phyloP scores from a whole-genome alignment of 2,113 vertebrate genomes.

The Pituophis catenifer region DNA sequence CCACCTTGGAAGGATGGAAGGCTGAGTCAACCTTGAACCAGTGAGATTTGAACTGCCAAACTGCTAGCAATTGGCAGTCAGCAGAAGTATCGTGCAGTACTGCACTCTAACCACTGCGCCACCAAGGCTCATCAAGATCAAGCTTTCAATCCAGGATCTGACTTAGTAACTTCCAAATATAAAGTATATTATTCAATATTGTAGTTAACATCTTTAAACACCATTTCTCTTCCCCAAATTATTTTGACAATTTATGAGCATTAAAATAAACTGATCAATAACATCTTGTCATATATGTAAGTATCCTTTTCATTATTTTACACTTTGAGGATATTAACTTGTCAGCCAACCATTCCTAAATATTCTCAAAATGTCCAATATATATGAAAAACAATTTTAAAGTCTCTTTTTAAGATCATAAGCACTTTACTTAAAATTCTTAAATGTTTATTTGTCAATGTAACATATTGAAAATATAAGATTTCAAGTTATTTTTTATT shows the following conservation, averaged over 20 bases:
- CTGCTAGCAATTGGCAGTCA: too few relatives aligned
- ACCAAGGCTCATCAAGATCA: too few relatives aligned
- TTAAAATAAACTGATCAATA: neutral
- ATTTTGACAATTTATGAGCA: neutral
- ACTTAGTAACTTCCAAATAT: neutral
- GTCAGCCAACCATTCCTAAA: neutral
- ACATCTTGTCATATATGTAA: neutral
- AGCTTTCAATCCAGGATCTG: too few relatives aligned
- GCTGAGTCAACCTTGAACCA: too few relatives aligned
- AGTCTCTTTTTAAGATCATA: neutral
- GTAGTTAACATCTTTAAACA: neutral
- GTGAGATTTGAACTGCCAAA: too few relatives aligned
- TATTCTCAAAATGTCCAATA: neutral
- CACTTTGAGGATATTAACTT: neutral
- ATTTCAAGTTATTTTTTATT: neutral
- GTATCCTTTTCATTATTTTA: neutral
- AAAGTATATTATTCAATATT: neutral
- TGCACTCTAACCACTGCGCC: too few relatives aligned
- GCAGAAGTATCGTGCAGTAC: too few relatives aligned
- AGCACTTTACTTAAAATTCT: neutral
- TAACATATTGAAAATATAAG: neutral
- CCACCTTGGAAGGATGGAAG: too few relatives aligned
- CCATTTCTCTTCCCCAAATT: neutral
- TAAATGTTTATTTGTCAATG: neutral
- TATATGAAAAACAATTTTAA: neutral